Evolutionary conservation across 1,140 invertebrate genomes (phyloP), one percentile per base, ranked within the genome.

Genomic region (Cylas formicarius): DNA sequence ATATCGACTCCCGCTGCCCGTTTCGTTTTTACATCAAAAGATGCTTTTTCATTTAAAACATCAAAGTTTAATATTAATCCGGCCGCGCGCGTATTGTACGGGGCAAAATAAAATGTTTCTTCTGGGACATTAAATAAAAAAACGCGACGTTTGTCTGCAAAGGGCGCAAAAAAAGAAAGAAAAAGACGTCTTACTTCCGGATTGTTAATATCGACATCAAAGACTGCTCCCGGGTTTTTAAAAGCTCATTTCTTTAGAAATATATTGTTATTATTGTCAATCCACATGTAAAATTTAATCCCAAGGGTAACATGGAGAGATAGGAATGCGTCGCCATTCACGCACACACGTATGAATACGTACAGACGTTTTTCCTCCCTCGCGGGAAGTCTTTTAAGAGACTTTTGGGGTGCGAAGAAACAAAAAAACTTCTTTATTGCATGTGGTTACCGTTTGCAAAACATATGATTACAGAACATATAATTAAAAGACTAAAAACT

Each of bases 241-340:
- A 52, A 53, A 56, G 52, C 55, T 60, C 56, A 56, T 61, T 59
- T 55, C 58, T 52, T 49, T 48, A 50, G 42, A 51, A 56, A 53
- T 56, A 57, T 61, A 63, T 62, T 62, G 60, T 61, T 61, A 62
- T 62, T 62, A 61, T 53, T 61, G 56, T 59, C 56, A 63, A 62
- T 61, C 56, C 60, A 56, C 58, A 62, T 62, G 61, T 61, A 61
- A 63, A 63, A 63, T 62, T 56, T 60, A 63, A 63, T 63, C 61
- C 57, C 59, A 52, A 42, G 57, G 57, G 52, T 45, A 23, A 36
- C 42, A 44, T 40, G 35, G 33, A n/a, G n/a, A n/a, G n/a, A n/a
- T n/a, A n/a, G n/a, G n/a, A n/a, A n/a, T n/a, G n/a, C n/a, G n/a
- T n/a, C n/a, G n/a, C n/a, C n/a, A n/a, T n/a, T n/a, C n/a, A n/a